phyloP scores from a whole-genome alignment of 2,797 vertebrate species.

The Lepus oiostolus region DNA sequence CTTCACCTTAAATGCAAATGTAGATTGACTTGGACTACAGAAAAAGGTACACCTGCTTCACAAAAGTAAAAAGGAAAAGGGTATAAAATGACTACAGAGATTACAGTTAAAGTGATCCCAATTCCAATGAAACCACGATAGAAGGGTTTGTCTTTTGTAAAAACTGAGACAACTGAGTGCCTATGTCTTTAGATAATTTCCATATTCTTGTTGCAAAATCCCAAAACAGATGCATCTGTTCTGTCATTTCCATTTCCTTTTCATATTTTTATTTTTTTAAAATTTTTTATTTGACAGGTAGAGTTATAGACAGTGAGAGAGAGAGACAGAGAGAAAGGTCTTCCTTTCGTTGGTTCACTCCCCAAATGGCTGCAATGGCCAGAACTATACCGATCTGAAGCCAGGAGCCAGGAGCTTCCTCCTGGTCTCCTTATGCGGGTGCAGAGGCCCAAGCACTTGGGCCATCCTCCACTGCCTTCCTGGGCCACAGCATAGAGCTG shows the following conservation, averaged over 20 bases:
- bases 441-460: no score
- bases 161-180: background rate
- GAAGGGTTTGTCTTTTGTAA: conserved; percentile 25
- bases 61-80: background rate
- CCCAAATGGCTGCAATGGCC: no score
- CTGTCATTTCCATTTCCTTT: conserved; percentile 7
- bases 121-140: background rate
- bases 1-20: background rate
- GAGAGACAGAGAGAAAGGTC: no score
- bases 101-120: conserved; percentile 10
- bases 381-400: no score
- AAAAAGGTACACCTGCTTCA: background rate
- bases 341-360: no score
- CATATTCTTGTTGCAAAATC: background rate
- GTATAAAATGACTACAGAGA: background rate
- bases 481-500: no score
- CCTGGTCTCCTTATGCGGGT: no score
- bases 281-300: no score
- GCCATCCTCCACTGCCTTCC: no score
- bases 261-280: no score
- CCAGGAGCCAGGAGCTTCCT: no score
- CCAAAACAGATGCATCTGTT: conserved; percentile 39
- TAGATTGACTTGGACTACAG: background rate
- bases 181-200: conserved; percentile 26
- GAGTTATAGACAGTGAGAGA: no score